Conservation (phyloP, 2,113 vertebrate genomes). For the Plectropomus leopardus region DNA sequence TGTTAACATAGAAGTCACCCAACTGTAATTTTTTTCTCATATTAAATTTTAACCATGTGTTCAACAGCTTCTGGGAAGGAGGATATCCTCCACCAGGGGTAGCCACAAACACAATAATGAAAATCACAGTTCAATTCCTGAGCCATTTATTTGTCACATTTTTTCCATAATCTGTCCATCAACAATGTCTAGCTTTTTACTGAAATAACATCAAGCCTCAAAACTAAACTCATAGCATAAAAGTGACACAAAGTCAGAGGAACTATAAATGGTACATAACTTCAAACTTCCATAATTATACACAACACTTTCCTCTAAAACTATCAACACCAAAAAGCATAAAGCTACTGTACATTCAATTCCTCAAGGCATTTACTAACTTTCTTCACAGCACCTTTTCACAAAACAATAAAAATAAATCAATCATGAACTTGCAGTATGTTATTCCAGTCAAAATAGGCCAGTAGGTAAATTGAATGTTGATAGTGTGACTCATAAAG, state of each 20-base stretch:
- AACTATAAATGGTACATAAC: neutral
- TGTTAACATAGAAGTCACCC: no score
- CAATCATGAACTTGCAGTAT: constrained; percentile 1
- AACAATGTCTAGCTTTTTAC: constrained; percentile 45
- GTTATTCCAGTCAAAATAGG: constrained; percentile 22
- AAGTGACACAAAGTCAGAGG: constrained; percentile 33
- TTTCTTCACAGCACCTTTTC: constrained; percentile 50
- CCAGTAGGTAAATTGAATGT: constrained; percentile 3
- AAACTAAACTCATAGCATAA: constrained; percentile 33
- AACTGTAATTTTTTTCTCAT: neutral
- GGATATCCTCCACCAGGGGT: constrained; percentile 77
- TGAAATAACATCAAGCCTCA: constrained; percentile 39
- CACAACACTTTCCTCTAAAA: constrained; percentile 40
- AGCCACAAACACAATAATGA: constrained; percentile 74
- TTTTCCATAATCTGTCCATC: constrained; percentile 49
- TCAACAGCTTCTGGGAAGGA: constrained; percentile 13
- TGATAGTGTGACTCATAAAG: constrained; percentile 1
- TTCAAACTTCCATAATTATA: constrained; percentile 14
- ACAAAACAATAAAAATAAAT: constrained; percentile 47
- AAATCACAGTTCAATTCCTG: constrained; percentile 70
- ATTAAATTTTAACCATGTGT: constrained; percentile 4
- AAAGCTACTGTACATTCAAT: constrained; percentile 38
- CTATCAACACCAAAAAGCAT: constrained; percentile 44
- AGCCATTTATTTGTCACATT: constrained; percentile 78
- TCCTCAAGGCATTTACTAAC: constrained; percentile 30